Conservation (phyloP, 2,888 invertebrate genomes). For the Aphidoletes aphidimyza region DNA sequence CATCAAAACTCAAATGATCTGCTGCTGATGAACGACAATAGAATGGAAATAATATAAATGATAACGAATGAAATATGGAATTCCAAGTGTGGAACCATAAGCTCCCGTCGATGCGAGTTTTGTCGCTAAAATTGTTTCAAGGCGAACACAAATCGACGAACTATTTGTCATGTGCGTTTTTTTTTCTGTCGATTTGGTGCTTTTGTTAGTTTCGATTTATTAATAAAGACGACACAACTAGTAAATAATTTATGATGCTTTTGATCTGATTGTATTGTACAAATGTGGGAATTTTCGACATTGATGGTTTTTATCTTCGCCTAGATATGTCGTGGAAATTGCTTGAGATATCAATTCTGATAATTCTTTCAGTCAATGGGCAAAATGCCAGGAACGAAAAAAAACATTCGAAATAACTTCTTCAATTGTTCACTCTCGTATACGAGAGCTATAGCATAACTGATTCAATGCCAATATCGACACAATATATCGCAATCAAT, state of each 20-base stretch:
- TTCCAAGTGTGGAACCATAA: neutral
- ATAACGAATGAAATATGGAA: neutral
- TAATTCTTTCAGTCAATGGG: neutral
- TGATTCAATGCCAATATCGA: neutral
- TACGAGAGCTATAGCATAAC: neutral
- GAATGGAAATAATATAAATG: neutral
- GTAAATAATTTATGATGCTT: constrained; percentile 12
- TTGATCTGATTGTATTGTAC: constrained; percentile 5
- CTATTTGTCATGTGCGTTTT: neutral
- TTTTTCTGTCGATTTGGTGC: neutral
- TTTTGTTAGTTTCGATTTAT: constrained; percentile 17
- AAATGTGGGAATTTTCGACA: neutral
- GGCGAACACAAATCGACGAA: neutral
- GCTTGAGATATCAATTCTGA: neutral
- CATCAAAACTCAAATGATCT: neutral
- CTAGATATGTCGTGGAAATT: neutral
- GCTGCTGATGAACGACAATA: constrained; percentile 18
- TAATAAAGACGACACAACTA: constrained; percentile 1
- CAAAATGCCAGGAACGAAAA: constrained; percentile 29
- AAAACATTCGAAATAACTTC: neutral
- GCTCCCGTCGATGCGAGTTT: no score
- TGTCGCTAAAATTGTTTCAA: neutral
- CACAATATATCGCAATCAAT: no score
- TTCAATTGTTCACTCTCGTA: constrained; percentile 33
- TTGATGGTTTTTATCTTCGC: neutral